phyloP scores from a whole-genome alignment of 2,113 vertebrate genomes.

The Sigmodon hispidus region DNA sequence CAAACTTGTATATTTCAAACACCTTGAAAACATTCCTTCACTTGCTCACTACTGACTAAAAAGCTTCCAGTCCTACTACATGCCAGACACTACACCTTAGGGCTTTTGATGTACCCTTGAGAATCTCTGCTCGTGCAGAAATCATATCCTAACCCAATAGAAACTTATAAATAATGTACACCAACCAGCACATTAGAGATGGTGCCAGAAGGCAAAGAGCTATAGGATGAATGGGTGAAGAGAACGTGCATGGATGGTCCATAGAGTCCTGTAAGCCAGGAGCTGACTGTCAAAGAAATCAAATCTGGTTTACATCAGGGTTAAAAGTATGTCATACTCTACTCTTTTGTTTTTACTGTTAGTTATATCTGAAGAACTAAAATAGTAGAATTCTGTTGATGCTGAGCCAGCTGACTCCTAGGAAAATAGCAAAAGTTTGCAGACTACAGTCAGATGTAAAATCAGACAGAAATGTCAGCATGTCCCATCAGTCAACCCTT shows the following conservation, averaged over 20 bases:
- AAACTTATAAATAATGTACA: not conserved
- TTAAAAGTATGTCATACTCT: not conserved
- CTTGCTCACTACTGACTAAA: not conserved
- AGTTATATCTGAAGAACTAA: not conserved
- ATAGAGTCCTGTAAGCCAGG: not conserved
- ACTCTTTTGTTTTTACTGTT: not conserved
- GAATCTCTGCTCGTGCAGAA: not conserved
- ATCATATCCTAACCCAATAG: not conserved
- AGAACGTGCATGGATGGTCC: not conserved
- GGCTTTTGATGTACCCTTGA: not conserved
- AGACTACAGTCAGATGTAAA: not conserved
- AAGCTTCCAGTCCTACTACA: not conserved
- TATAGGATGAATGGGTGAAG: not conserved
- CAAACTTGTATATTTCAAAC: not conserved
- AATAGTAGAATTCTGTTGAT: constrained; percentile 32
- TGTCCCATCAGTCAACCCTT: not conserved
- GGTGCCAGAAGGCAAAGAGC: not conserved
- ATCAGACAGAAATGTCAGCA: not conserved
- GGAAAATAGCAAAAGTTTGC: not conserved
- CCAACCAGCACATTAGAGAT: not conserved
- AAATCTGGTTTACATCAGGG: not conserved
- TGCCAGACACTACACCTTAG: not conserved
- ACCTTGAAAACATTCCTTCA: not conserved
- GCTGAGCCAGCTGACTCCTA: not conserved
- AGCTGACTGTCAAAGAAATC: not conserved